These are phyloP conservation scores for Amiota minor DNA, from an alignment of 2,888 invertebrate species.

Conservation along the genomic window DNA sequence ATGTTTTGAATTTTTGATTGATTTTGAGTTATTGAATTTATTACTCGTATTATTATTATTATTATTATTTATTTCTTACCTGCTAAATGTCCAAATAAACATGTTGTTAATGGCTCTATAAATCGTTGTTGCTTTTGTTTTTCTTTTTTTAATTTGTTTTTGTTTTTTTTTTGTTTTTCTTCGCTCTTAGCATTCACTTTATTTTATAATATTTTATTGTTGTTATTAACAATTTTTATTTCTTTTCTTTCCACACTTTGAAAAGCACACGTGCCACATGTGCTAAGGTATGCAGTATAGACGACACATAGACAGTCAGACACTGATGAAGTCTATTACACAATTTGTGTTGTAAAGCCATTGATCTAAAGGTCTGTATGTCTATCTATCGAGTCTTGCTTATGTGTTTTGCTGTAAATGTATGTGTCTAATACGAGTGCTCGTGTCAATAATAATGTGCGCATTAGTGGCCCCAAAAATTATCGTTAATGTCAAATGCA, in stretches of 20 bases:
- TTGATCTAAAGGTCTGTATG: neutral
- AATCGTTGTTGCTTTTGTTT: slow-evolving; percentile 45
- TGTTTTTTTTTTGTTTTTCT: slow-evolving; percentile 12
- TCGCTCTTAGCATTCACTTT: neutral
- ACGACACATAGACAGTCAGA: no score
- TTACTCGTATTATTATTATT: slow-evolving; percentile 38
- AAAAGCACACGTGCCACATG: slow-evolving; percentile 19
- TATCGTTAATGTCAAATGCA: slow-evolving; percentile 54
- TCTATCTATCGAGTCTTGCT: no score
- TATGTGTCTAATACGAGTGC: neutral
- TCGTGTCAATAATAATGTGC: slow-evolving; percentile 42
- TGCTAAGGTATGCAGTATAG: slow-evolving; percentile 33
- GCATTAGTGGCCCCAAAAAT: slow-evolving; percentile 50
- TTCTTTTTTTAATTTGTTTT: neutral
- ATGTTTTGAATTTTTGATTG: slow-evolving; percentile 63
- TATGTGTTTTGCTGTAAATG: no score
- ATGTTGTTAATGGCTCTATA: slow-evolving; percentile 63
- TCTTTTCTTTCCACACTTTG: neutral
- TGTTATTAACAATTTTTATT: slow-evolving; percentile 35
- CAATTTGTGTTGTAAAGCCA: slow-evolving; percentile 21
- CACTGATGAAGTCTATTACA: neutral
- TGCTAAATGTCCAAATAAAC: slow-evolving; percentile 61
- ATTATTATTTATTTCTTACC: slow-evolving; percentile 22
- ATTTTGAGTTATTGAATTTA: slow-evolving; percentile 58
- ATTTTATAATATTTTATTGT: slow-evolving; percentile 1